Evolutionary conservation across 2,888 invertebrate species (phyloP), one percentile per base, ranked within the genome.

Genomic region (Stegana nigrithorax): DNA sequence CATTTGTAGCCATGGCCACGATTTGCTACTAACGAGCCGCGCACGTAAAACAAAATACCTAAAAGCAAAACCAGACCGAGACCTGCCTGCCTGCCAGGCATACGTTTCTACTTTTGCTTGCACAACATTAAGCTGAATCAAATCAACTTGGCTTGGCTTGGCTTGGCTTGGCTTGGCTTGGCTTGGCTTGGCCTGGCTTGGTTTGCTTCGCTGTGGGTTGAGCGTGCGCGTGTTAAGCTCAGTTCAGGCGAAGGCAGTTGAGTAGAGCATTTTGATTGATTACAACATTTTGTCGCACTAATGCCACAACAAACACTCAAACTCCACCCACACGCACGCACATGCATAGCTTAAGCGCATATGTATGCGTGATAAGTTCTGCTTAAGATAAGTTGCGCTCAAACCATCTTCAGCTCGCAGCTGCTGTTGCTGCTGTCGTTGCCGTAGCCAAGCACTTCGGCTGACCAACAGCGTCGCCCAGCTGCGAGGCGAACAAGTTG

Each of bases 271-370:
- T 76, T 75, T 75, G 75, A 75, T 75, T 75, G 76, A 75, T 75
- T 75, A 73, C 75, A 73, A 71, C 75, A 76, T 75, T 75, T 76
- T 75, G 75, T 76, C 73, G 75, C 70, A 69, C 71, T 75, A 75
- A 75, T 71, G 60, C 71, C 66, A 42, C 7, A 32, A 45, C 39
- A 56, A 64, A 56, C 39, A 39, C 10, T 6, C 10, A 36, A 3
- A n/a, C 6, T 10, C 6, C 10, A 29, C 29, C 10, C 29, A 29
- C 29, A 7, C 29, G 10, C 29, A 29, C 6, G n/a, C n/a, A n/a
- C n/a, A n/a, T n/a, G n/a, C n/a, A n/a, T 7, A 29, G 29, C 17
- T 51, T 10, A 14, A 42, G 7, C 21, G 19, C 5, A 21, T 53
- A 1, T n/a, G 25, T 53, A 8, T 29, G 27, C 32, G 32, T 19